These are phyloP conservation scores for Uloborus diversus DNA, from an alignment of 1,140 invertebrate genomes.

Conservation along the genomic window DNA sequence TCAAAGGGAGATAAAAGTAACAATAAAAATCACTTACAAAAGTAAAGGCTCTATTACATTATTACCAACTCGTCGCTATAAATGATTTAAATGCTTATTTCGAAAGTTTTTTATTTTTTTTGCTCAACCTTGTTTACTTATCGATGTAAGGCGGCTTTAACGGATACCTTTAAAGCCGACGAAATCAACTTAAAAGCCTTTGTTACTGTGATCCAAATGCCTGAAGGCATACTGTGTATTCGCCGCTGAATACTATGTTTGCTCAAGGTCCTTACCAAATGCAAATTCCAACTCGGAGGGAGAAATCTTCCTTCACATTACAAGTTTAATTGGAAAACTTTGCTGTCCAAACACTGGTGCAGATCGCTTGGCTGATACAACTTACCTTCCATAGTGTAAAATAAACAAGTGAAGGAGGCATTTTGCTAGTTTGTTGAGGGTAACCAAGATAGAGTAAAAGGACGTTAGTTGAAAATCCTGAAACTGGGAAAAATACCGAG, in stretches of 20 bases:
- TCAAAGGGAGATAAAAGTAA: no score
- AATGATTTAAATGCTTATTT: no score
- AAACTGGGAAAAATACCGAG: no score
- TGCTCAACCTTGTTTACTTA: no score
- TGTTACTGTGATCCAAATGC: not conserved
- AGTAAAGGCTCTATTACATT: no score
- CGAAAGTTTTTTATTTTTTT: no score
- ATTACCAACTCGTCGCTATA: no score
- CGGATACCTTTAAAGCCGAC: not conserved
- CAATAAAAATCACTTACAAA: no score
- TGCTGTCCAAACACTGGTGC: slow-evolving; percentile 38
- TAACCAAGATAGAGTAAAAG: no score
- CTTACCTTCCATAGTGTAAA: slow-evolving; percentile 10
- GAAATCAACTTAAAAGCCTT: slow-evolving; percentile 42
- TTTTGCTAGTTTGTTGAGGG: not conserved
- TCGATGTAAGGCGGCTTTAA: not conserved
- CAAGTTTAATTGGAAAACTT: slow-evolving; percentile 55
- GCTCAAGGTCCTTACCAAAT: slow-evolving; percentile 22
- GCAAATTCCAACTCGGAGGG: slow-evolving; percentile 18
- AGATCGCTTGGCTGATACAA: slow-evolving; percentile 20
- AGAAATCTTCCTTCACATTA: slow-evolving; percentile 34
- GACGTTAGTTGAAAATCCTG: no score
- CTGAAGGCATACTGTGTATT: slow-evolving; percentile 7
- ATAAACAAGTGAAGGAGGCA: slow-evolving; percentile 24
- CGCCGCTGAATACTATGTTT: slow-evolving; percentile 17